These are phyloP conservation scores for Heliangelus exortis DNA, from an alignment of 2,797 vertebrate species.

Conservation along the genomic window DNA sequence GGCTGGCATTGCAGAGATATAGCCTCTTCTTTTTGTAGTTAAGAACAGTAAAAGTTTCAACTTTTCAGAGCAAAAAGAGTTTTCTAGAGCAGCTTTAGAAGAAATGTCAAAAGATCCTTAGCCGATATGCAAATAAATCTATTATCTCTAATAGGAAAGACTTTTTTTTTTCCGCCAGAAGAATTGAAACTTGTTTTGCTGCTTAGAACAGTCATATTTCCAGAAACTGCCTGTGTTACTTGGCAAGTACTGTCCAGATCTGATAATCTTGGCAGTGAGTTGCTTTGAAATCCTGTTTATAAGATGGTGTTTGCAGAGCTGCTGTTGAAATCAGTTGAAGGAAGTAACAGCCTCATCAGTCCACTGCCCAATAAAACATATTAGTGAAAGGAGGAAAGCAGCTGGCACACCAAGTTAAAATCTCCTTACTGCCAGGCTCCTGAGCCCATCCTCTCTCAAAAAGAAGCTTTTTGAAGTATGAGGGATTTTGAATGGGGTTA, in stretches of 20 bases:
- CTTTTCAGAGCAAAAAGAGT: neutral
- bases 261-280: slow-evolving; percentile 20
- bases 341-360: slow-evolving; percentile 9
- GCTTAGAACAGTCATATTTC: neutral
- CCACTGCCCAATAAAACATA: slow-evolving; percentile 16
- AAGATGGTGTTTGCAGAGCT: slow-evolving; percentile 18
- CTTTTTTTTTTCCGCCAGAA: neutral
- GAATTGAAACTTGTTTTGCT: neutral
- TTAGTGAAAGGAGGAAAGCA: slow-evolving; percentile 27
- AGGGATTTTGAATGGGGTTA: neutral
- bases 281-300: neutral
- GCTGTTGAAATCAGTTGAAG: slow-evolving; percentile 42
- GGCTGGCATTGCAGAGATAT: neutral
- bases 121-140: neutral
- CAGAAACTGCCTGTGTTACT: neutral
- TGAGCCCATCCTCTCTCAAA: neutral
- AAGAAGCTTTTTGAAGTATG: neutral
- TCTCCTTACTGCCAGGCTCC: neutral
- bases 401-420: neutral
- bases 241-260: slow-evolving; percentile 16
- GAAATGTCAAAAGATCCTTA: neutral
- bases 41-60: neutral
- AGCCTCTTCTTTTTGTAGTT: neutral
- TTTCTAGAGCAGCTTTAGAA: neutral
- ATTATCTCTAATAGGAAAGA: neutral